Percentiles rank a stretch among this genome's conserved stretches.
Conservation (phyloP, 2,797 vertebrate genomes). For the Pelochelys cantorii region DNA sequence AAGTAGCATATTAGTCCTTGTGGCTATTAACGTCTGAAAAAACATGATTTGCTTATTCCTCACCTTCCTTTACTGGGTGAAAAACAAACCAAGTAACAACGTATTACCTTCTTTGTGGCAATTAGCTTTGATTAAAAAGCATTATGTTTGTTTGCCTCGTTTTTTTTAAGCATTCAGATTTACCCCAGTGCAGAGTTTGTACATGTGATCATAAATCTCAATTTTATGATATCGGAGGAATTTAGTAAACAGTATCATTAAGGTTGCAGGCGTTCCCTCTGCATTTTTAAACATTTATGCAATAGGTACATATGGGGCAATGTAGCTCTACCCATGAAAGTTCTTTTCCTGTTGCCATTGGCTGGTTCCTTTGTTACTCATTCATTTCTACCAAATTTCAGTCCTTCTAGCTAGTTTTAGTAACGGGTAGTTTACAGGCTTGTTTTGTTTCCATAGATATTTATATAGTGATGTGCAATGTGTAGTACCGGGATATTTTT, state of each 20-base stretch:
- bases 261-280: neutral
- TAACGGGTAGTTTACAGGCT: neutral
- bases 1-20: neutral
- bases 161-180: neutral
- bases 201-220: neutral
- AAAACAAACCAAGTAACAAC: neutral
- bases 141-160: neutral
- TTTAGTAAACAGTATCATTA: neutral
- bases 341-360: rapidly evolving
- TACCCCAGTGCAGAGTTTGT: neutral
- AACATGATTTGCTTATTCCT: neutral
- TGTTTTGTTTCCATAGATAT: neutral
- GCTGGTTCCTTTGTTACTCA: rapidly evolving
- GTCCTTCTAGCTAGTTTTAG: neutral
- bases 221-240: neutral
- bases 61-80: neutral
- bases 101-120: neutral
- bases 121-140: neutral
- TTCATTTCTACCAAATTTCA: neutral
- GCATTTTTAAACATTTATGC: neutral
- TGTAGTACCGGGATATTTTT: neutral
- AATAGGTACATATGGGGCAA: neutral
- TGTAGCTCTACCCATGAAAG: neutral
- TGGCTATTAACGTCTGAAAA: neutral
- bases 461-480: neutral